Conservation (phyloP, 2,797 vertebrate genomes). For the Champsocephalus esox region DNA sequence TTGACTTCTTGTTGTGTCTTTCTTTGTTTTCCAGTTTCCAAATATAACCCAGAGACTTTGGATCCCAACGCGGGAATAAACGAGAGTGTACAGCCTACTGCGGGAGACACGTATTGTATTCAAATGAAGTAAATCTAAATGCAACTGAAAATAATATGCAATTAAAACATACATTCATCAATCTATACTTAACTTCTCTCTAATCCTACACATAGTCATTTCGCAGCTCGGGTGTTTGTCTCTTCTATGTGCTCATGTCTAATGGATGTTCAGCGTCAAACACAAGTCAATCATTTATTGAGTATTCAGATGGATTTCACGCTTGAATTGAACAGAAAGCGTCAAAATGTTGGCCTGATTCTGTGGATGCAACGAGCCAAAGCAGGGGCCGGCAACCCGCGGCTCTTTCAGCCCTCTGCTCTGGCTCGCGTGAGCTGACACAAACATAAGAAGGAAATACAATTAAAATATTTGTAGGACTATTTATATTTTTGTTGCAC, state of each 20-base stretch:
- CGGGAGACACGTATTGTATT: neutral
- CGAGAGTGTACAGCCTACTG: neutral
- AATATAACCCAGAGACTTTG: conserved; percentile 53
- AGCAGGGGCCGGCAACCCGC: no score
- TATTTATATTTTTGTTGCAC: no score
- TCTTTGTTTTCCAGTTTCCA: conserved; percentile 60
- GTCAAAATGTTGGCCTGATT: conserved; percentile 51
- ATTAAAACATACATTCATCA: conserved; percentile 13
- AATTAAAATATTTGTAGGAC: no score
- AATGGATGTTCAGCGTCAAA: conserved; percentile 67
- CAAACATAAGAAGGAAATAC: no score
- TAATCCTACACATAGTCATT: conserved; percentile 27
- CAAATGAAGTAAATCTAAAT: neutral
- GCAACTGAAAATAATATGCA: neutral
- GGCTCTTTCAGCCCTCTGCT: no score
- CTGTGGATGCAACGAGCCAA: neutral
- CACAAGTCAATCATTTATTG: conserved; percentile 69
- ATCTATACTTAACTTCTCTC: neutral
- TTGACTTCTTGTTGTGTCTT: conserved; percentile 19
- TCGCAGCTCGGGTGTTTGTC: conserved; percentile 25
- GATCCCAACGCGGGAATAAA: conserved; percentile 31
- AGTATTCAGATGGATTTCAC: conserved; percentile 67
- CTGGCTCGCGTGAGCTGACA: no score
- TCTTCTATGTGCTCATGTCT: conserved; percentile 62
- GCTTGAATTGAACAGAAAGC: conserved; percentile 53